Conservation (phyloP, 2,113 vertebrate genomes). For the Meriones unguiculatus region DNA sequence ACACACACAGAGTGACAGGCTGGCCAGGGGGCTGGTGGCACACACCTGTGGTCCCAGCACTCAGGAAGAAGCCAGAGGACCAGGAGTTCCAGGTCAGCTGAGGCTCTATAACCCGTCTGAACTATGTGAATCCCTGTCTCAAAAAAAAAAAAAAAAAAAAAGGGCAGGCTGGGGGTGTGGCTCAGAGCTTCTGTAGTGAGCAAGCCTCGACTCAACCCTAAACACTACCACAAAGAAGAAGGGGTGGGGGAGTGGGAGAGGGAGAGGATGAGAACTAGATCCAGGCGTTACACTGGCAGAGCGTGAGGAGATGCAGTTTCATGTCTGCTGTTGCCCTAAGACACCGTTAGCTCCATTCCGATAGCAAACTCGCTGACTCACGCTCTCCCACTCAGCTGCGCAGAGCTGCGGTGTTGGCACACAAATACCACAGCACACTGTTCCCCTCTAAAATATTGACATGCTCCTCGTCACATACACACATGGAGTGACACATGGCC, state of each 20-base stretch:
- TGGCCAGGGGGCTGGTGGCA: neutral
- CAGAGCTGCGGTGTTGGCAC: constrained; percentile 55
- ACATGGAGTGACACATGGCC: constrained; percentile 60
- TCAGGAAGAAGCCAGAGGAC: neutral
- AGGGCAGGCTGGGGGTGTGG: neutral
- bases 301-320: neutral
- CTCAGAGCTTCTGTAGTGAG: neutral
- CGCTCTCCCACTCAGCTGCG: constrained; percentile 7
- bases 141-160: neutral
- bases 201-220: neutral
- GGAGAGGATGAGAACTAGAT: neutral
- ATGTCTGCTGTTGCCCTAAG: constrained; percentile 15
- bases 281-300: constrained; percentile 26
- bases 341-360: constrained; percentile 48
- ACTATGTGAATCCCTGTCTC: neutral
- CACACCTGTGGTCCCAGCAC: neutral
- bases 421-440: constrained; percentile 45
- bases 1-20: neutral
- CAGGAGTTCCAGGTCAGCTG: neutral
- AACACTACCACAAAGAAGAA: neutral
- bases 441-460: constrained; percentile 65
- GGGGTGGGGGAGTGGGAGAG: neutral
- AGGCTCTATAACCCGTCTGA: neutral
- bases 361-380: constrained; percentile 52
- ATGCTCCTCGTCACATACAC: constrained; percentile 3